phyloP scores from a whole-genome alignment of 2,888 invertebrate genomes.

The Acleris cristana region DNA sequence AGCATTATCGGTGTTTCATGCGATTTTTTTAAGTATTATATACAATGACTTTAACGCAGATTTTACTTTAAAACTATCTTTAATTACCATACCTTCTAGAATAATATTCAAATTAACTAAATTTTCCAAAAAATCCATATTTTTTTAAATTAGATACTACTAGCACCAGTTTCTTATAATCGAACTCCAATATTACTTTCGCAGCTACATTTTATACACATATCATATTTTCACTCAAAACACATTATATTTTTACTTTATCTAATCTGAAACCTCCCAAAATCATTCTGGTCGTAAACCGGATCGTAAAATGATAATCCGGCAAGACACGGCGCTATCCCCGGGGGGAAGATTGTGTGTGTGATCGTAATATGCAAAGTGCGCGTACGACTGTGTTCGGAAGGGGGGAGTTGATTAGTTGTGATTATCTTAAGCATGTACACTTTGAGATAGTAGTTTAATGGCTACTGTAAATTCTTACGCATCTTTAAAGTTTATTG shows the following conservation, averaged over 20 bases:
- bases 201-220: neutral
- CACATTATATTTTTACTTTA: slow-evolving; percentile 1
- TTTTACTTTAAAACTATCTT: no score
- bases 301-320: slow-evolving; percentile 19
- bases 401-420: slow-evolving; percentile 12
- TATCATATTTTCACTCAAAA: neutral
- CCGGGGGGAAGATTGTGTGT: slow-evolving; percentile 12
- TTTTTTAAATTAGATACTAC: no score
- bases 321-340: slow-evolving; percentile 5
- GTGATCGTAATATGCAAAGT: slow-evolving; percentile 13
- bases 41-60: no score
- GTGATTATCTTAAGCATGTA: slow-evolving; percentile 3
- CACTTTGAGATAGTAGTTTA: no score
- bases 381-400: neutral
- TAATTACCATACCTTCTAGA: no score
- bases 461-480: no score
- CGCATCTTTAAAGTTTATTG: no score
- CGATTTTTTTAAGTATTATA: no score
- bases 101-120: no score
- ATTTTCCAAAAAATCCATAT: no score
- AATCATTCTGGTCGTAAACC: slow-evolving; percentile 17
- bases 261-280: neutral
- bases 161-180: no score
- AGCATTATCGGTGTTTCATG: no score
- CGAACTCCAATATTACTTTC: neutral